Percentiles rank a stretch among this genome's conserved stretches.
Evolutionary conservation across 2,113 vertebrate species (phyloP).

Genomic region (Hydrolagus affinis): DNA sequence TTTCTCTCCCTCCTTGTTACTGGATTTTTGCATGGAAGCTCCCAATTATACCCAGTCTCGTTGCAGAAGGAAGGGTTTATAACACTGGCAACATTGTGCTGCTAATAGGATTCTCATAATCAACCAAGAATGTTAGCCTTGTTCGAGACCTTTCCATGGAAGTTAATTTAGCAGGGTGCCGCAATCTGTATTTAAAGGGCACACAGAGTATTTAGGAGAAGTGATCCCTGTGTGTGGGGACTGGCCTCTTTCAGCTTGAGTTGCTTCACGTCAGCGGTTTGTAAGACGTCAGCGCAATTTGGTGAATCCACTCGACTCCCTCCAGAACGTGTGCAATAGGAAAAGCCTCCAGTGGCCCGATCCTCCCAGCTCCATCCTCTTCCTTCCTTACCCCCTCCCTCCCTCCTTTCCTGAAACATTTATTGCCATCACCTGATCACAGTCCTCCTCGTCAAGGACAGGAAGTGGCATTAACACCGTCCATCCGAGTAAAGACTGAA

Average conservation of each 20-base stretch:
- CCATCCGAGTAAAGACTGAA: too few relatives aligned
- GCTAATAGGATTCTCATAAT: slow-evolving; percentile 18
- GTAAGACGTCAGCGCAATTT: slow-evolving; percentile 10
- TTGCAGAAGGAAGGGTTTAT: neutral
- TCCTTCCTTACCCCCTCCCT: slow-evolving; percentile 1
- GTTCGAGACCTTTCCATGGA: neutral
- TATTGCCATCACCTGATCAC: neutral
- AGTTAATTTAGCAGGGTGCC: slow-evolving; percentile 13
- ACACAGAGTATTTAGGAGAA: neutral
- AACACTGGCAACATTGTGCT: slow-evolving; percentile 16
- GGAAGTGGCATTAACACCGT: neutral
- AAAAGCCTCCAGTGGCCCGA: neutral
- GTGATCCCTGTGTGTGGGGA: neutral
- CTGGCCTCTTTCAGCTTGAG: neutral
- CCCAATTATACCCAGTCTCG: neutral
- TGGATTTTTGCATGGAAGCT: neutral
- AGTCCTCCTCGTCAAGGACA: neutral
- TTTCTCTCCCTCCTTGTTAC: neutral
- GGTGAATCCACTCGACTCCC: neutral
- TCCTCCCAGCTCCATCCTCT: neutral
- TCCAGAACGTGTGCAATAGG: neutral
- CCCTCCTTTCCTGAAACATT: neutral
- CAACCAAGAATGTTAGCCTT: slow-evolving; percentile 17
- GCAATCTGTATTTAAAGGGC: neutral
- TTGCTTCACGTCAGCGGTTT: slow-evolving; percentile 10